Base-by-base conservation (phyloP, 2,888 invertebrate species). In the Dolomedes plantarius region DNA sequence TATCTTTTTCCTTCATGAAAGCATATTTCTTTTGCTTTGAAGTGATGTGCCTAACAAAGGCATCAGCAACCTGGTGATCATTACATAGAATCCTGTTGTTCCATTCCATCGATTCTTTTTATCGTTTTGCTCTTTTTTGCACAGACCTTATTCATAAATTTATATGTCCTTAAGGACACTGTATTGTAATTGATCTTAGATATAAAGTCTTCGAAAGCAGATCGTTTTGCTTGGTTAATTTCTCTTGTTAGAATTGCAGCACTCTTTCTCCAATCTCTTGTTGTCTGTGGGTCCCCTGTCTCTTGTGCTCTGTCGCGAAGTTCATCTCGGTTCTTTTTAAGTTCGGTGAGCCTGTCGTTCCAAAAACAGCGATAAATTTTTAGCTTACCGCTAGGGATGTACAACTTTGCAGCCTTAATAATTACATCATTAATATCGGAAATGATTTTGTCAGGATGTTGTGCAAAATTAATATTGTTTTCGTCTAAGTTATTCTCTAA, bases 141-240 rank as follows among this genome's bases (percentile, higher is more conserved):
- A 32, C 16, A 31, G 0, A 67, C 31, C 13, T 19, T 29, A 19
- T 68, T 76, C 39, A 64, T 78, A 69, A 78, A 71, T 56, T 32
- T 71, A 69, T 39, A 78, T 2, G 71, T 39, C 7, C 71, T 78
- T 1, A 46, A 6, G 3, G 62, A 9, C 39, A 78, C 39, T 69
- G 56, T 78, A 71, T 78, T 78, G 41, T 27, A 78, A 36, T 71
- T 78, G 36, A 78, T 62, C 62, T 71, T 78, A 62, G 71, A 78
- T 6, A 62, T 78, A 28, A 71, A 78, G n/a, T 71, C 39, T 1
- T 27, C 19, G 71, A 78, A 78, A 3, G 39, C 64, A n/a, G n/a
- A n/a, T n/a, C n/a, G n/a, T n/a, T n/a, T n/a, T n/a, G n/a, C n/a
- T n/a, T n/a, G n/a, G n/a, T n/a, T n/a, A n/a, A 62, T 56, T 36